A percentile compares a stretch with the other conserved stretches of the same genome.
phyloP scores from a whole-genome alignment of 2,888 invertebrate genomes.

The Rhingia campestris region DNA sequence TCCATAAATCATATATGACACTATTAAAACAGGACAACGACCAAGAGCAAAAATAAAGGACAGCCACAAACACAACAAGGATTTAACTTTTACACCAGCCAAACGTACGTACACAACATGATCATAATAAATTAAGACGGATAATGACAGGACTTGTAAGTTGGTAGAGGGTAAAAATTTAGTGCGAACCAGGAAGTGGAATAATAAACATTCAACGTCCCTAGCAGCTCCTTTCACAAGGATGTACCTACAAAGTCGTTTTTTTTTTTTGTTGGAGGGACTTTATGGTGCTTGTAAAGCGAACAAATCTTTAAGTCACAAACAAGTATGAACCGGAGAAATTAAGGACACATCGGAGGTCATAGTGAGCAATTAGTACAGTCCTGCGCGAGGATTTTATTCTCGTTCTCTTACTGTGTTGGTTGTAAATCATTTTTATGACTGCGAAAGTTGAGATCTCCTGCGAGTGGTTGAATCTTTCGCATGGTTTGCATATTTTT shows the following conservation, averaged over 20 bases:
- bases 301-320: slow-evolving; percentile 51
- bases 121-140: slow-evolving; percentile 74
- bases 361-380: slow-evolving; percentile 67
- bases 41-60: slow-evolving; percentile 17
- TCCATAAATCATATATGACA: slow-evolving; percentile 69
- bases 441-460: slow-evolving; percentile 49
- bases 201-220: slow-evolving; percentile 40
- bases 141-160: slow-evolving; percentile 68
- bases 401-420: slow-evolving; percentile 2
- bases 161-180: slow-evolving; percentile 41
- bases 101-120: slow-evolving; percentile 35
- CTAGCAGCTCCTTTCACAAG: background rate
- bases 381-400: slow-evolving; percentile 36
- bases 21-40: slow-evolving; percentile 65
- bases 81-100: slow-evolving; percentile 57
- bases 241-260: slow-evolving; percentile 6
- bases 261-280: slow-evolving; percentile 27
- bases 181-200: slow-evolving; percentile 68
- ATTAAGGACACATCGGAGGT: slow-evolving; percentile 69
- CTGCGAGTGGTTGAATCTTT: slow-evolving; percentile 46
- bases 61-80: slow-evolving; percentile 49
- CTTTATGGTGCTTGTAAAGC: slow-evolving; percentile 69
- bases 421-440: slow-evolving; percentile 72
- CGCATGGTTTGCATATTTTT: slow-evolving; percentile 53
- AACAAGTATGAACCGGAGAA: slow-evolving; percentile 36